Evolutionary conservation across 2,888 invertebrate species (phyloP).

Genomic region (Pseudococcus viburni): DNA sequence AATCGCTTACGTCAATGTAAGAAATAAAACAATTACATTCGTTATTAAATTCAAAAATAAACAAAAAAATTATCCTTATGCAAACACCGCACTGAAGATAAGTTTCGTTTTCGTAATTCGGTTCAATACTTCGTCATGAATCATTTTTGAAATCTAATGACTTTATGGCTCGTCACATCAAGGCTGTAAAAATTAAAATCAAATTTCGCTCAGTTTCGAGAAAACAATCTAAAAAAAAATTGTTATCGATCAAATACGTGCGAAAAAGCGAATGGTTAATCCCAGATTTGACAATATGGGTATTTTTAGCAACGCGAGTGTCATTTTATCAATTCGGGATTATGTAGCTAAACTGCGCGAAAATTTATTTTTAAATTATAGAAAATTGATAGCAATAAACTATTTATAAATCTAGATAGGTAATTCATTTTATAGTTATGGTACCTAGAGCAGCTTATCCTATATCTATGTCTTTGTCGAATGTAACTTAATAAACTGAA

Average conservation of each 20-base stretch:
- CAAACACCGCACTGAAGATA: slow-evolving; percentile 21
- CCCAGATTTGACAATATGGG: not conserved
- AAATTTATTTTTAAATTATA: not conserved
- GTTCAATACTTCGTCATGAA: slow-evolving; percentile 11
- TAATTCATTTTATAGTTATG: not conserved
- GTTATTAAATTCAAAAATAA: slow-evolving; percentile 36
- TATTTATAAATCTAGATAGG: slow-evolving; percentile 20
- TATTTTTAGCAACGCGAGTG: not conserved
- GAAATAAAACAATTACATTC: slow-evolving; percentile 39
- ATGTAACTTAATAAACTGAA: not conserved
- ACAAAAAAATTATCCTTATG: not conserved
- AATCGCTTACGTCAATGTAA: slow-evolving; percentile 26
- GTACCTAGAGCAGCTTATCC: not conserved
- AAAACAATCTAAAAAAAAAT: not conserved
- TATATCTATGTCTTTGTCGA: not conserved
- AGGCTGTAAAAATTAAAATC: slow-evolving; percentile 41
- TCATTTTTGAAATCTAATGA: slow-evolving; percentile 18
- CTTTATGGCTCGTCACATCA: slow-evolving; percentile 28
- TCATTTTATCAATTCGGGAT: not conserved
- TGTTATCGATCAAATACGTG: slow-evolving; percentile 5
- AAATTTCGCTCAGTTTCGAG: not conserved
- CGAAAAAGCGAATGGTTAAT: not conserved
- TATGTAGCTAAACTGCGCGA: not conserved
- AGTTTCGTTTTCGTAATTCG: slow-evolving; percentile 22
- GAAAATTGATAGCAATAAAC: not conserved